phyloP scores from a whole-genome alignment of 1,140 invertebrate genomes.

The Papilio aristodemus region DNA sequence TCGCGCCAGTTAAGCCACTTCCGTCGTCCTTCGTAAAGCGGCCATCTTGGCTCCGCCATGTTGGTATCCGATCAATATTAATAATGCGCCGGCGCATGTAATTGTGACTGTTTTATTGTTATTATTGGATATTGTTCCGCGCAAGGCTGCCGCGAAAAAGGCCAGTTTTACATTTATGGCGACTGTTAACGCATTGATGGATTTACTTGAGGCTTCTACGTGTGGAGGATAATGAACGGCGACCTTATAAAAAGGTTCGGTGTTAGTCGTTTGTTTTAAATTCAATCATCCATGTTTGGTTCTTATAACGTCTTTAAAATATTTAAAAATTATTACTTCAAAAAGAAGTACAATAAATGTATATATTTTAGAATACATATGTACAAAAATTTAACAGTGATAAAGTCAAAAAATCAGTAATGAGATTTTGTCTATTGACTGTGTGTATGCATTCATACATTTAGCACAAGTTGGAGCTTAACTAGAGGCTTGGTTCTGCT shows the following conservation, averaged over 20 bases:
- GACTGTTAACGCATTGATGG: constrained; percentile 44
- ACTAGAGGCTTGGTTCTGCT: too few relatives aligned
- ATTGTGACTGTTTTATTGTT: constrained; percentile 68
- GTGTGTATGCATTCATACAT: too few relatives aligned
- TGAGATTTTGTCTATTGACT: too few relatives aligned
- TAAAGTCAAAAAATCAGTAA: too few relatives aligned
- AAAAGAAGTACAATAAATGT: neutral
- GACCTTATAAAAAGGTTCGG: constrained; percentile 39
- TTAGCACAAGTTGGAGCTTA: too few relatives aligned
- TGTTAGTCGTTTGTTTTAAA: constrained; percentile 3
- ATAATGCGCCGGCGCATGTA: constrained; percentile 61
- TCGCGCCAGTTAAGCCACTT: constrained; percentile 40
- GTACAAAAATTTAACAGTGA: neutral
- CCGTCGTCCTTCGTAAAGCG: constrained; percentile 51
- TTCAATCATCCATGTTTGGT: neutral
- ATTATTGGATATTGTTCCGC: constrained; percentile 74
- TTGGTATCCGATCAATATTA: constrained; percentile 57
- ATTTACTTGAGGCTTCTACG: constrained; percentile 47
- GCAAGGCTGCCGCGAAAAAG: constrained; percentile 63
- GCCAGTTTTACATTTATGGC: constrained; percentile 54
- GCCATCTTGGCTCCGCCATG: constrained; percentile 56
- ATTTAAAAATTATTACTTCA: neutral
- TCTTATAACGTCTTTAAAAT: neutral
- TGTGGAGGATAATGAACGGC: constrained; percentile 48
- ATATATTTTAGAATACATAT: neutral